Conservation (phyloP, 2,797 vertebrate species). For the Sparidentex hasta region DNA sequence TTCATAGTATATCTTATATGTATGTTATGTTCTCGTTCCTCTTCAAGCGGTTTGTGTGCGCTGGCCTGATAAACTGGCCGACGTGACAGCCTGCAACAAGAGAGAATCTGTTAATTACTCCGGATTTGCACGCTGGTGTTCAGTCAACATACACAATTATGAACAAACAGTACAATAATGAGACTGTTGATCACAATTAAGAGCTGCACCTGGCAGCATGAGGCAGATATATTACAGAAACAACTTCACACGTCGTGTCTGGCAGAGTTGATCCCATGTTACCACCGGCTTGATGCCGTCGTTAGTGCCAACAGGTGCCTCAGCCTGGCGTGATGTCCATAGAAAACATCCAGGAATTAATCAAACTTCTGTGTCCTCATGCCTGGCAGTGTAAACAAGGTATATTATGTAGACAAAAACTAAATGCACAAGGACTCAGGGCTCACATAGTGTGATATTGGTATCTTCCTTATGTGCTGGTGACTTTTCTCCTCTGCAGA, state of each 20-base stretch:
- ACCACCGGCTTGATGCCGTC: neutral
- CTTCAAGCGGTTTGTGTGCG: neutral
- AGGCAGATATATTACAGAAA: conserved; percentile 13
- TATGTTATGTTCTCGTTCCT: neutral
- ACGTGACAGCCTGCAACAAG: neutral
- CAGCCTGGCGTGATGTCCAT: neutral
- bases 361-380: neutral
- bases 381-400: neutral
- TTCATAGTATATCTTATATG: neutral
- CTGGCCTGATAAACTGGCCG: neutral
- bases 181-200: conserved; percentile 17
- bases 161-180: neutral
- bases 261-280: neutral
- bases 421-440: neutral
- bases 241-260: neutral
- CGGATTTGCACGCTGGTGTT: conserved; percentile 7
- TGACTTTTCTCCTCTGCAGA: neutral
- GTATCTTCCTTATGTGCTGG: neutral
- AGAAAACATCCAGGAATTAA: neutral
- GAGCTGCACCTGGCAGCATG: conserved; percentile 8
- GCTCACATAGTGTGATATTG: neutral
- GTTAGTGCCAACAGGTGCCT: neutral
- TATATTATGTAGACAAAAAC: neutral
- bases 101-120: conserved; percentile 8
- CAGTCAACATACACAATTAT: conserved; percentile 4